Evolutionary conservation across 2,797 vertebrate species (phyloP).

Genomic region (Chiroxiphia lanceolata): DNA sequence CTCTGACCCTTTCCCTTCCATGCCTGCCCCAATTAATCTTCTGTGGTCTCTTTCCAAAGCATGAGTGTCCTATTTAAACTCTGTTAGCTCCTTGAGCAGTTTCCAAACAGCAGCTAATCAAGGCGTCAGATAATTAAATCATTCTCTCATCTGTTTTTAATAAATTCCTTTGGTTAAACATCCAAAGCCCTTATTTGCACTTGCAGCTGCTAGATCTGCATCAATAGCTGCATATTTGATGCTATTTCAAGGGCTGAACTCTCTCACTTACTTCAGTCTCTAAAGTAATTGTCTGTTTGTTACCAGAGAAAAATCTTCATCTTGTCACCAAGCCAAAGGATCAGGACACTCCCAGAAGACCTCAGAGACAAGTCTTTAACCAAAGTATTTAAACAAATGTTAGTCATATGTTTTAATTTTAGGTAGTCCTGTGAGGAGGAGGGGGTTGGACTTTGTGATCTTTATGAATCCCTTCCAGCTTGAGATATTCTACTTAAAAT

Average conservation of each 20-base stretch:
- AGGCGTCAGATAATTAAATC: constrained; percentile 18
- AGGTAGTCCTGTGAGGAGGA: neutral
- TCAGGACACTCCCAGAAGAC: neutral
- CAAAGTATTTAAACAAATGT: neutral
- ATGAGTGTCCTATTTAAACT: constrained; percentile 55
- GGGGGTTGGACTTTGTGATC: neutral
- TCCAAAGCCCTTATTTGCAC: constrained; percentile 3
- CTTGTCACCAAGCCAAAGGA: neutral
- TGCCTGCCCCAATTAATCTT: constrained; percentile 67
- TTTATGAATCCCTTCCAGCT: neutral
- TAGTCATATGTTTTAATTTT: neutral
- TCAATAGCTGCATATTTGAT: constrained; percentile 31
- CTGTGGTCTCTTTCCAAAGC: constrained; percentile 60
- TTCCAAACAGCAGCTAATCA: constrained; percentile 38
- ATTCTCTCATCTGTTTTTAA: constrained; percentile 13
- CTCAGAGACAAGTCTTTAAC: neutral
- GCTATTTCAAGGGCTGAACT: constrained; percentile 28
- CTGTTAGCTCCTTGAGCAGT: constrained; percentile 29
- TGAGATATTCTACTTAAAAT: neutral
- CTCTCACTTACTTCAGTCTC: neutral
- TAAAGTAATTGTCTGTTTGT: neutral
- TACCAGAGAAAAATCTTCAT: constrained; percentile 9
- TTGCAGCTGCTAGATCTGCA: constrained; percentile 34
- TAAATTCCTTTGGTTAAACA: constrained; percentile 13
- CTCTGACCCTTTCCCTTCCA: constrained; percentile 53